A percentile compares a stretch with the other conserved stretches of the same genome.
These are phyloP conservation scores for Carposina sasakii DNA, from an alignment of 1,140 invertebrate species.

Conservation along the genomic window DNA sequence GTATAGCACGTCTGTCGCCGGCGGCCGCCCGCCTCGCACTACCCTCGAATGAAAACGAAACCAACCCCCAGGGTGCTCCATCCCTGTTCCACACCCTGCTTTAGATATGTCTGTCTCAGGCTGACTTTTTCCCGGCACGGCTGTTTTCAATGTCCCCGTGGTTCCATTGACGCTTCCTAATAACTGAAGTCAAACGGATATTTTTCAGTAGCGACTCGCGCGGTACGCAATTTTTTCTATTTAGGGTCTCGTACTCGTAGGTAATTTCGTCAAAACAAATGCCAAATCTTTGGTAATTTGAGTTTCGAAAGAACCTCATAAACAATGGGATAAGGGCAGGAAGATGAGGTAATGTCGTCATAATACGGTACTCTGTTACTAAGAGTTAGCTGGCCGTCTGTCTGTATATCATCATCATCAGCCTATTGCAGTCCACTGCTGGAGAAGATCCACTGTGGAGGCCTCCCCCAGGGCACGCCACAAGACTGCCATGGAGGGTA, in stretches of 20 bases:
- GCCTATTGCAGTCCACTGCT: too few relatives aligned
- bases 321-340: too few relatives aligned
- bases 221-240: not conserved
- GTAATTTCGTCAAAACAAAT: too few relatives aligned
- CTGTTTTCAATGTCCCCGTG: constrained; percentile 41
- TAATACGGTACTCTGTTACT: too few relatives aligned
- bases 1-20: constrained; percentile 33
- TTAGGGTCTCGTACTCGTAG: not conserved
- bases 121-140: constrained; percentile 36
- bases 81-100: constrained; percentile 16
- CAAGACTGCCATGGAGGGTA: too few relatives aligned
- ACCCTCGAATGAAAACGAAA: constrained; percentile 52
- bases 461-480: too few relatives aligned
- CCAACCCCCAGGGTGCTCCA: constrained; percentile 27
- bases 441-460: too few relatives aligned
- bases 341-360: too few relatives aligned
- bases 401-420: too few relatives aligned
- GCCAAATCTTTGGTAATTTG: too few relatives aligned
- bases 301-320: too few relatives aligned
- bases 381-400: too few relatives aligned
- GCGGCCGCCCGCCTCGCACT: constrained; percentile 12
- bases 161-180: constrained; percentile 50
- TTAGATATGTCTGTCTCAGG: constrained; percentile 28
- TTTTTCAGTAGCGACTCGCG: constrained; percentile 31
- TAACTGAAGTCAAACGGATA: constrained; percentile 32